phyloP scores from a whole-genome alignment of 2,888 invertebrate species.

The Drosophila eohydei region DNA sequence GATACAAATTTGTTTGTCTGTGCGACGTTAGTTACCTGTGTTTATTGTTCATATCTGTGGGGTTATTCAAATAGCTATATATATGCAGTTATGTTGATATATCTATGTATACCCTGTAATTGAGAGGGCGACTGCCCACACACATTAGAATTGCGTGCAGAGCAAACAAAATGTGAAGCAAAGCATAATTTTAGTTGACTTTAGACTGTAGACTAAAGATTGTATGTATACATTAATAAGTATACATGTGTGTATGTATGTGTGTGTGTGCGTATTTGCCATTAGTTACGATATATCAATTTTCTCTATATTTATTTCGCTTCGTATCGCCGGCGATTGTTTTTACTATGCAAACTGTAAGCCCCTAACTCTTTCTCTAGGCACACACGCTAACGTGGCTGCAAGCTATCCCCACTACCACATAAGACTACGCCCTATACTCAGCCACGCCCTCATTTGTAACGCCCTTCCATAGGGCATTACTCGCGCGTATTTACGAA shows the following conservation, averaged over 20 bases:
- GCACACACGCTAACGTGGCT: background rate
- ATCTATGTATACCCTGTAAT: slow-evolving; percentile 18
- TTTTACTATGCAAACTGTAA: slow-evolving; percentile 24
- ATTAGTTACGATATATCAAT: slow-evolving; percentile 62
- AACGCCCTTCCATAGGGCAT: slow-evolving; percentile 1
- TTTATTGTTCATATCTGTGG: background rate
- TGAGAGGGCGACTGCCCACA: slow-evolving; percentile 34
- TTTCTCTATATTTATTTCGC: slow-evolving; percentile 56
- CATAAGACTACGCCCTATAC: background rate
- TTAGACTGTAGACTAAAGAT: background rate
- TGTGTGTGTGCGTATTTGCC: slow-evolving; percentile 18
- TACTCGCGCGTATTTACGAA: slow-evolving; percentile 19
- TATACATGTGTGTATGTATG: background rate
- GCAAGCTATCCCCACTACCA: background rate
- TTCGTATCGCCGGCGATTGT: slow-evolving; percentile 51
- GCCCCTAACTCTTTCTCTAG: background rate
- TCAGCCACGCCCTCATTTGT: background rate
- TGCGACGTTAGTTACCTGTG: background rate
- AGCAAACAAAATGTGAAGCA: slow-evolving; percentile 1
- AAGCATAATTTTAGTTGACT: slow-evolving; percentile 1
- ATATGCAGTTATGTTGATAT: background rate
- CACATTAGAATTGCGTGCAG: slow-evolving; percentile 20
- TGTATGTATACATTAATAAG: background rate
- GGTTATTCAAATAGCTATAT: background rate
- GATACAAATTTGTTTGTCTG: background rate